Evolutionary conservation across 35 echinoderm and acorn worm genomes (phyloP), one percentile per base, ranked within the genome.

Genomic region (Ophiothrix spiculata): DNA sequence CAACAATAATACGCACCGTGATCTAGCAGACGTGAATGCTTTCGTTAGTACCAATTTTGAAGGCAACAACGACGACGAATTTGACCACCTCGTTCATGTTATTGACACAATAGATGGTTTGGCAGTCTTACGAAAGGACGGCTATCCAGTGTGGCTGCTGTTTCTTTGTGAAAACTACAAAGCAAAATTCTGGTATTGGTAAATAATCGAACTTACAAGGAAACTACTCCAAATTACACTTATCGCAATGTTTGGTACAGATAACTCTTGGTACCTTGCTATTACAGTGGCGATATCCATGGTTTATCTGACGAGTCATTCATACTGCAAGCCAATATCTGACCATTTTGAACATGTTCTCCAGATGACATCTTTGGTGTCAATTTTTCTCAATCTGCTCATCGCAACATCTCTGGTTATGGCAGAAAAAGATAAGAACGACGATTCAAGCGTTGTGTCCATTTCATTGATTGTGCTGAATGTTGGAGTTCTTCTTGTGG

Each of bases 131-230:
- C 17, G 35, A 19, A 25, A 12, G 39, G 75, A 56, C 33, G 64
- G 17, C 0, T 31, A 1, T 36, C 35, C 73, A 39, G 34, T 56
- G 10, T 90, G 74, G 80, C 15, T 75, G 12, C 14, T 15, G 31
- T 90, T 90, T 45, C 32, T 90, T 1, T 75, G 63, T 39, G 87
- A 90, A 56, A 90, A 90, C 63, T 90, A 90, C 80, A 90, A 83
- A 82, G 36, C 56, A 17, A 34, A 77, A 17, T 89, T 75, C 64
- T 89, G 87, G 87, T 89, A 82, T 40, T 89, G 87, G 87, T 79
- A 89, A 49, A 75, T 89, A 2, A 37, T 89, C 40, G 87, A 89
- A 46, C 87, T 89, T 25, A 25, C 39, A 13, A 54, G 87, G 28
- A 89, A 89, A 56, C 36, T 89, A 21, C 35, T 80, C 19, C 87